Evolutionary conservation across 64 coral and sea anemone genomes (phyloP), one percentile per base, ranked within the genome.

Genomic region (Orbicella faveolata): DNA sequence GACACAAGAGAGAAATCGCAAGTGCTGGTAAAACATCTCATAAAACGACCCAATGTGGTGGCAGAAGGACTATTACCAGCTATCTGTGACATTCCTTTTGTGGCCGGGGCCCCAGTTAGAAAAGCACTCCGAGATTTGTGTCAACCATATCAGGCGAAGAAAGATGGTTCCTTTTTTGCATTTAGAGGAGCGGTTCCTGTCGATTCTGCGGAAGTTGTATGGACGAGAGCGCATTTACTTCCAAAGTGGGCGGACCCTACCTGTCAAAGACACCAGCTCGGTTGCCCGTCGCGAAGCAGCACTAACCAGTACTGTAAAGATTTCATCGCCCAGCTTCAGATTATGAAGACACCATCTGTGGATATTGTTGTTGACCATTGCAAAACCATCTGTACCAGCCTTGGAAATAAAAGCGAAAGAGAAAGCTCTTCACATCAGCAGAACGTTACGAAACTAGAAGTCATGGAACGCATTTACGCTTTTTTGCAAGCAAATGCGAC

Each of bases 141-240:
- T 63, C 51, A 61, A 36, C 89, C 76, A 35, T 84, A 37, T 68
- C 15, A 14, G 9, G 73, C 35, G 34, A 64, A 21, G 21, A 48
- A 11, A 67, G 25, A 34, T 41, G 79, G 54, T 18, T 64, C 80
- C 0, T 91, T 26, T 21, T 83, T 75, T 23, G n/a, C 75, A 8
- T 91, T 91, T 62, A 76, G 52, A 48, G 44, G 44, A 6, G 2
- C 44, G 1, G 44, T 48, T 48, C 44, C 44, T 48, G 44, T 48
- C 44, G n/a, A 76, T 2, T 21, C 83, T 67, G 52, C 55, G 9
- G n/a, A 62, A 15, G 65, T 91, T 18, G 39, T 52, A 35, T 91
- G 89, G 89, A 91, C 89, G 69, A 91, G 11, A 44, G 79, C 55
- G 3, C 35, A 84, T 69, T 26, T 91, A n/a, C 67, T 91, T 52